These are phyloP conservation scores for Lynx canadensis DNA, from an alignment of 2,113 vertebrate genomes.

Conservation along the genomic window DNA sequence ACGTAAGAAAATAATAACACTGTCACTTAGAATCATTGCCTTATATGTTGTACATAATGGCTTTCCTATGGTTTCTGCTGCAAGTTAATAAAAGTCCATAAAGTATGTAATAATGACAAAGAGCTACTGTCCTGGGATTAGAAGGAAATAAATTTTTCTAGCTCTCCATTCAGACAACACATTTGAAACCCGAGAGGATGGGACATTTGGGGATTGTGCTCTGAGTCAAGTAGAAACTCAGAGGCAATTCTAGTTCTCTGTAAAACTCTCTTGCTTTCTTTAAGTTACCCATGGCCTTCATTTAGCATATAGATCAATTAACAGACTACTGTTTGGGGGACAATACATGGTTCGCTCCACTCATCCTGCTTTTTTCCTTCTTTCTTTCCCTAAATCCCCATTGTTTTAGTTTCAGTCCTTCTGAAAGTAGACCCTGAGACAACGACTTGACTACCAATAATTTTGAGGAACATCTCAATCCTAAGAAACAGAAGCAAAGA, in stretches of 20 bases:
- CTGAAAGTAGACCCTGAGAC: background rate
- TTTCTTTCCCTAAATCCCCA: background rate
- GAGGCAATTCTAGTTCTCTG: background rate
- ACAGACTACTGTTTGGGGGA: background rate
- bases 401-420: background rate
- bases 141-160: conserved; percentile 32
- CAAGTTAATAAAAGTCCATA: conserved; percentile 34
- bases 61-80: conserved; percentile 26
- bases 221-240: background rate
- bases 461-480: background rate
- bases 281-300: background rate
- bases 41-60: background rate
- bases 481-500: background rate
- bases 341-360: background rate
- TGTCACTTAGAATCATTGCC: conserved; percentile 42
- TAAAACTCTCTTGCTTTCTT: background rate
- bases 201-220: background rate
- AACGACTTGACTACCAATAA: background rate
- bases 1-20: conserved; percentile 36
- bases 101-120: conserved; percentile 49
- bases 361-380: background rate
- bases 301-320: background rate
- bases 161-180: background rate
- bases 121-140: background rate
- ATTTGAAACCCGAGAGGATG: conserved; percentile 22